A percentile compares a stretch with the other conserved stretches of the same genome.
phyloP scores from a whole-genome alignment of 2,888 invertebrate species.

The Acleris laterana region DNA sequence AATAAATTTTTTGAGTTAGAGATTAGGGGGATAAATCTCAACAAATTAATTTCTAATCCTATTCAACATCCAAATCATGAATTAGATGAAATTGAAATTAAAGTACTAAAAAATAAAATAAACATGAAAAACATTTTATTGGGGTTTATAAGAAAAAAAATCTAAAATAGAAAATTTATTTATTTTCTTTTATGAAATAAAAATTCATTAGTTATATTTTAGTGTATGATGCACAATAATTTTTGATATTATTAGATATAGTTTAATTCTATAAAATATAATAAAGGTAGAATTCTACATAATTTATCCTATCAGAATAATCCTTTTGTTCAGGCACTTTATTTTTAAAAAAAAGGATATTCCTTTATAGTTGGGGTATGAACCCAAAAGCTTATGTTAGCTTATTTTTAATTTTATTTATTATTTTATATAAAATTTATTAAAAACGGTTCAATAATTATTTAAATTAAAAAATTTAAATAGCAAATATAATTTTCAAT shows the following conservation, averaged over 20 bases:
- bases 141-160: constrained; percentile 73
- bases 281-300: constrained; percentile 80
- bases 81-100: constrained; percentile 68
- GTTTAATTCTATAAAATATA: constrained; percentile 86
- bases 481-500: constrained; percentile 46
- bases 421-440: constrained; percentile 50
- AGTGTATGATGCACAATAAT: constrained; percentile 86
- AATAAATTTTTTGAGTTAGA: constrained; percentile 73
- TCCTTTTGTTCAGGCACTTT: constrained; percentile 76
- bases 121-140: constrained; percentile 81
- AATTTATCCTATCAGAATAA: constrained; percentile 77
- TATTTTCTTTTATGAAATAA: constrained; percentile 55
- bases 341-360: constrained; percentile 74
- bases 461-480: too few species aligned
- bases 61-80: constrained; percentile 82
- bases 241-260: constrained; percentile 86
- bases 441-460: constrained; percentile 52
- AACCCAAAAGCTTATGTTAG: constrained; percentile 86
- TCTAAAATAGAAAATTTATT: constrained; percentile 83
- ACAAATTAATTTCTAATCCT: constrained; percentile 86
- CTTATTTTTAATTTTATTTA: constrained; percentile 69
- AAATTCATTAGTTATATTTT: constrained; percentile 76
- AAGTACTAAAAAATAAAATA: constrained; percentile 79
- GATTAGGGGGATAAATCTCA: constrained; percentile 71
- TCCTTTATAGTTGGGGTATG: constrained; percentile 85